Percentiles rank a stretch among this genome's conserved stretches.
These are phyloP conservation scores for Notothenia rossii DNA, from an alignment of 2,113 vertebrate genomes.

Conservation along the genomic window DNA sequence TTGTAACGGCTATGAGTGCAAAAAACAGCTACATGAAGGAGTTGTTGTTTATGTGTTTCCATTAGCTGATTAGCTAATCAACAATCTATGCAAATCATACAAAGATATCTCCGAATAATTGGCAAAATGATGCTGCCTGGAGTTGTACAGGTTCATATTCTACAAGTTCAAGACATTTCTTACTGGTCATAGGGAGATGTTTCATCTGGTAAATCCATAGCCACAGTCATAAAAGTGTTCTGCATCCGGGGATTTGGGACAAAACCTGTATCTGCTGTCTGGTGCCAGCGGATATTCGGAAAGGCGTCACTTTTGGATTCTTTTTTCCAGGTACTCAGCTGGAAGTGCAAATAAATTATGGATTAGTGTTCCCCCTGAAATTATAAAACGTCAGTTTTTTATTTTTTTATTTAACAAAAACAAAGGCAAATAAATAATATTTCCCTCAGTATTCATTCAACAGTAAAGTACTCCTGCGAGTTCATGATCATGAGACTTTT, in stretches of 20 bases:
- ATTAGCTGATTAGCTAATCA: too few species aligned
- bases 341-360: neutral
- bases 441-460: too few species aligned
- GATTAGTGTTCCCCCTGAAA: neutral
- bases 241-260: constrained; percentile 88
- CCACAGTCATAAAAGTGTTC: constrained; percentile 93
- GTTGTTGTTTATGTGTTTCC: too few species aligned
- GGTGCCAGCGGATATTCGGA: constrained; percentile 92
- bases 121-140: neutral
- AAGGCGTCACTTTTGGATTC: constrained; percentile 65
- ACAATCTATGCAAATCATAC: too few species aligned
- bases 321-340: constrained; percentile 86
- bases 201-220: constrained; percentile 90
- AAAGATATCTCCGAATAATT: too few species aligned
- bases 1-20: too few species aligned
- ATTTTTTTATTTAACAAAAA: too few species aligned
- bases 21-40: too few species aligned
- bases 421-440: too few species aligned
- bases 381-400: too few species aligned
- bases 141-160: neutral
- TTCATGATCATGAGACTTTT: too few species aligned
- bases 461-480: too few species aligned
- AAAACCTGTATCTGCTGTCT: constrained; percentile 88
- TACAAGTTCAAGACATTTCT: neutral
- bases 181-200: constrained; percentile 87